Percentiles rank a stretch among this genome's conserved stretches.
Conservation (phyloP, 2,888 invertebrate species). For the Ctena decussata region DNA sequence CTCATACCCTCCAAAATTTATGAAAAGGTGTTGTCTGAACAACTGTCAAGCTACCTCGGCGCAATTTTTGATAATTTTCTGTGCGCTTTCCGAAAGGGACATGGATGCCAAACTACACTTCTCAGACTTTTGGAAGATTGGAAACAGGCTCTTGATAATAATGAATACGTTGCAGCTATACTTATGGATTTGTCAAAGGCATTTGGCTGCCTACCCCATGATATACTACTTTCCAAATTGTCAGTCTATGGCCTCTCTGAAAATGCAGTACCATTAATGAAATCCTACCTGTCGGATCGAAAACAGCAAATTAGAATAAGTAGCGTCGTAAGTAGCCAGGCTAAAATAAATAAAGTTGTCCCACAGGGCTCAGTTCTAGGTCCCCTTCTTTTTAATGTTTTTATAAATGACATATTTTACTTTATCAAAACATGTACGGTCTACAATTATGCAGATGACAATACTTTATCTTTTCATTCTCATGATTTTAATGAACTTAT, state of each 20-base stretch:
- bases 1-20: neutral
- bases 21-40: neutral
- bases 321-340: neutral
- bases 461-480: neutral
- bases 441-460: neutral
- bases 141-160: neutral
- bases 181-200: neutral
- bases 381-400: neutral
- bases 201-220: neutral
- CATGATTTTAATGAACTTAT: neutral
- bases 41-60: neutral
- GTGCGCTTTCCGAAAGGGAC: neutral
- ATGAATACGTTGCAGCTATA: neutral
- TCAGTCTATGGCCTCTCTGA: neutral
- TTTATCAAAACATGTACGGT: neutral
- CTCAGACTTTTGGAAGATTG: neutral
- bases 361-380: neutral
- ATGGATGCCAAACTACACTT: neutral
- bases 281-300: neutral
- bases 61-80: neutral
- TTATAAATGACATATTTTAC: neutral
- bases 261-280: neutral
- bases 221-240: neutral
- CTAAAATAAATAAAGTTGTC: neutral
- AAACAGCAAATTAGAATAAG: neutral